Evolutionary conservation across 2,888 invertebrate genomes (phyloP), one percentile per base, ranked within the genome.

Genomic region (Xylocampa areola): DNA sequence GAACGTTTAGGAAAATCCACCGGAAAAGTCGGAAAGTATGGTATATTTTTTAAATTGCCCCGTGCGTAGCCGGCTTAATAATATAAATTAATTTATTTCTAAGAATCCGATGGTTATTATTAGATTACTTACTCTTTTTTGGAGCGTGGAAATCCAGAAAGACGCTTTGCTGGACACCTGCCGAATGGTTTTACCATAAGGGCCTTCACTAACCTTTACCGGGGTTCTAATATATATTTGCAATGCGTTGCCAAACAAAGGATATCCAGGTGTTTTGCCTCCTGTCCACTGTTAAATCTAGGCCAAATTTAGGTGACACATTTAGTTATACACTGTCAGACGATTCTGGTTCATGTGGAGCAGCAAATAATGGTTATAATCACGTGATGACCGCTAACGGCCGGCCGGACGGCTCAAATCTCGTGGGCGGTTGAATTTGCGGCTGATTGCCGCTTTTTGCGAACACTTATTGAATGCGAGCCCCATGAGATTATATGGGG

Each of bases 361-460:
- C 25, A 23, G 41, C 33, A 10, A 40, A 53, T 60, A 51, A 43
- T 13, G 49, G n/a, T 16, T 33, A 48, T 48, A 59, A 66, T 35
- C 39, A 51, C 13, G 14, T 23, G 21, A 13, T 32, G 32, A 48
- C 45, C 33, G 50, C 53, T 48, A 53, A 55, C 52, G 35, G 62
- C 59, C 37, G 51, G 35, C 55, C 53, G 41, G 39, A 39, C 63
- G 62, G 45, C 37, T 60, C 65, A 75, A 79, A 84, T 79, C 81
- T 79, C 78, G 37, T 70, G 80, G 84, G 82, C 74, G 81, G 73
- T 51, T 49, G 64, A 70, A 61, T 77, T 63, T 71, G 72, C 48
- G 69, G 62, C 71, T 77, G 81, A 79, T 80, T 79, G 77, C 68
- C 70, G 74, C 63, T 81, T 84, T 82, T 84, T 81, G 79, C 68